A percentile compares a stretch with the other conserved stretches of the same genome.
Evolutionary conservation across 2,888 invertebrate species (phyloP).

Genomic region (Priocnemis perturbator): DNA sequence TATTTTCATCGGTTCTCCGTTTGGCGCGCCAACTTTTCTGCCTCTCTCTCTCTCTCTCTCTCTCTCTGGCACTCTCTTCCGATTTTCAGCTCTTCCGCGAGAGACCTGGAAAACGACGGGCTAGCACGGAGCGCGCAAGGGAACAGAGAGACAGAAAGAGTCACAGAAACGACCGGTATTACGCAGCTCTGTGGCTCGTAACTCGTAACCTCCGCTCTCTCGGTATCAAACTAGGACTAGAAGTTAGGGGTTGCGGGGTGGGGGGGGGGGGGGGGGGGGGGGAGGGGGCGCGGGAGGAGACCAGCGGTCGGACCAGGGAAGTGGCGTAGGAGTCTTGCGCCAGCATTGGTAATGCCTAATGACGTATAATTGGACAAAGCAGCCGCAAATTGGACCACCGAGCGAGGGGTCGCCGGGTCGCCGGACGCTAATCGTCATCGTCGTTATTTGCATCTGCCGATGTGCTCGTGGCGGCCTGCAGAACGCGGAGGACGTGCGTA

Average conservation of each 20-base stretch:
- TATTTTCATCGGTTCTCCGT: constrained; percentile 20
- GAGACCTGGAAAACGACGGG: constrained; percentile 33
- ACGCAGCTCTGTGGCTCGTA: constrained; percentile 23
- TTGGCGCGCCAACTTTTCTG: constrained; percentile 33
- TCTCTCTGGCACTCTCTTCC: neutral
- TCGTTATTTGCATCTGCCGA: constrained; percentile 67
- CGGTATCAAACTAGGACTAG: constrained; percentile 11
- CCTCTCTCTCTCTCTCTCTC: constrained; percentile 6
- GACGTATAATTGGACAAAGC: constrained; percentile 73
- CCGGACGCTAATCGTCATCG: constrained; percentile 69
- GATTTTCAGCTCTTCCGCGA: neutral
- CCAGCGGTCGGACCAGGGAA: constrained; percentile 35
- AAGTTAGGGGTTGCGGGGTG: constrained; percentile 10
- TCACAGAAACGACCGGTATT: constrained; percentile 37
- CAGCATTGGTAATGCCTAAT: constrained; percentile 68
- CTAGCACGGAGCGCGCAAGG: neutral
- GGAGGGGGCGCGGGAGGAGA: constrained; percentile 31
- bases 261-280: neutral
- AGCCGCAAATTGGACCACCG: constrained; percentile 75
- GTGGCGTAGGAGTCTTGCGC: constrained; percentile 66
- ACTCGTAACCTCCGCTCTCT: constrained; percentile 18
- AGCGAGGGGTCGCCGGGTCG: constrained; percentile 65
- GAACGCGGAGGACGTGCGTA: constrained; percentile 10
- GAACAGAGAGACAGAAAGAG: constrained; percentile 8
- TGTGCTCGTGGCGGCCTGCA: constrained; percentile 30